phyloP scores from a whole-genome alignment of 2,797 vertebrate genomes.

The Bucorvus abyssinicus region DNA sequence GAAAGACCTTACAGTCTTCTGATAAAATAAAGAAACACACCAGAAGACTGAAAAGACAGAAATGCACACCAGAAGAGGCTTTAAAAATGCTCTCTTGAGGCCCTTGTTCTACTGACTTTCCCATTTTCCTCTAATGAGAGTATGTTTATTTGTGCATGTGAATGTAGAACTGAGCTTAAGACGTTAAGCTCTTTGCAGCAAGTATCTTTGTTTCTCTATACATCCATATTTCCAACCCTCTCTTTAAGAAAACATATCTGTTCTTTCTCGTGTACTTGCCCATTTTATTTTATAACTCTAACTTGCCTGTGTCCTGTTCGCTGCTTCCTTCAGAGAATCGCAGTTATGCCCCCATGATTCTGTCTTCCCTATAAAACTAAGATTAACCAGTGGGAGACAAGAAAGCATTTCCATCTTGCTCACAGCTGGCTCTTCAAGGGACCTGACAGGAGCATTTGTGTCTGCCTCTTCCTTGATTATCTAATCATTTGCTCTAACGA shows the following conservation, averaged over 20 bases:
- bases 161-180: not conserved
- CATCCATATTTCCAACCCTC: not conserved
- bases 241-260: not conserved
- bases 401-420: not conserved
- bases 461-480: not conserved
- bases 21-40: not conserved
- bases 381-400: not conserved
- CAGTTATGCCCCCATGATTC: not conserved
- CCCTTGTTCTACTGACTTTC: not conserved
- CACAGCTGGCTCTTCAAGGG: not conserved
- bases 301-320: not conserved
- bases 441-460: accelerated
- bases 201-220: not conserved
- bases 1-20: not conserved
- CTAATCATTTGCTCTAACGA: not conserved
- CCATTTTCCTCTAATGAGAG: not conserved
- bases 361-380: not conserved
- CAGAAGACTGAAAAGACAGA: not conserved
- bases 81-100: not conserved
- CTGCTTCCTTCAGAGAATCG: not conserved
- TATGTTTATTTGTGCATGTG: not conserved
- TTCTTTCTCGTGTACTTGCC: not conserved
- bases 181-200: not conserved
- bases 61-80: not conserved
- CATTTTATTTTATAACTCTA: not conserved